These are phyloP conservation scores for Chionoecetes opilio DNA, from an alignment of 1,140 invertebrate species.

Conservation along the genomic window DNA sequence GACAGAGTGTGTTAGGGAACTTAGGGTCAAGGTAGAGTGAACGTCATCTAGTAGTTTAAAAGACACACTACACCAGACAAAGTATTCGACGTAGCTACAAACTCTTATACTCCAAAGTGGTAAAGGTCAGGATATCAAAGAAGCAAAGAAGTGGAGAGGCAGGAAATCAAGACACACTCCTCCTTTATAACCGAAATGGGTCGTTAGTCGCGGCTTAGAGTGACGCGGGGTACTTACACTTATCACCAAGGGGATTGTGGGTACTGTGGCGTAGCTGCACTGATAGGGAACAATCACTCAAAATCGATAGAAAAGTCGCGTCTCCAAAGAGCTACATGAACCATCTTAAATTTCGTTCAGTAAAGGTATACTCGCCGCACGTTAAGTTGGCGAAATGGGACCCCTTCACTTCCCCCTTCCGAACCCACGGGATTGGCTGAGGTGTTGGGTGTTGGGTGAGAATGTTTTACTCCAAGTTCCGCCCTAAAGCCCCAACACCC, in stretches of 20 bases:
- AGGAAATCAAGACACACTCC: neutral
- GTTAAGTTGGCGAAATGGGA: too few species aligned
- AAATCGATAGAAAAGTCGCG: neutral
- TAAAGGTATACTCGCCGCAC: too few species aligned
- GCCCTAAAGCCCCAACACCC: too few species aligned
- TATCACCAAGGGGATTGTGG: neutral
- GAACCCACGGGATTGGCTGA: too few species aligned
- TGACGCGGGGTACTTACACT: neutral
- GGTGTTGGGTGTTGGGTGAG: too few species aligned
- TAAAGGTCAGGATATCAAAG: too few species aligned
- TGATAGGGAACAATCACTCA: neutral
- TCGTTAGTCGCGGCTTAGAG: neutral
- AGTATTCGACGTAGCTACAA: neutral
- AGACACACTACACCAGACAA: neutral
- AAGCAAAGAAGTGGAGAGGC: neutral
- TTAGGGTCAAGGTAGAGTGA: neutral
- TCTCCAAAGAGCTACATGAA: too few species aligned
- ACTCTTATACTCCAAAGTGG: neutral
- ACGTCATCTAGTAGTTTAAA: neutral
- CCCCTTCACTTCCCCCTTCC: too few species aligned
- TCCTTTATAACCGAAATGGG: constrained; percentile 17
- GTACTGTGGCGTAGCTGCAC: neutral
- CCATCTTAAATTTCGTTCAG: too few species aligned
- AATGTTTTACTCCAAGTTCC: too few species aligned
- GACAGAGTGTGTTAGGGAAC: neutral